phyloP scores from a whole-genome alignment of 2,113 vertebrate species.

The Esox niger region DNA sequence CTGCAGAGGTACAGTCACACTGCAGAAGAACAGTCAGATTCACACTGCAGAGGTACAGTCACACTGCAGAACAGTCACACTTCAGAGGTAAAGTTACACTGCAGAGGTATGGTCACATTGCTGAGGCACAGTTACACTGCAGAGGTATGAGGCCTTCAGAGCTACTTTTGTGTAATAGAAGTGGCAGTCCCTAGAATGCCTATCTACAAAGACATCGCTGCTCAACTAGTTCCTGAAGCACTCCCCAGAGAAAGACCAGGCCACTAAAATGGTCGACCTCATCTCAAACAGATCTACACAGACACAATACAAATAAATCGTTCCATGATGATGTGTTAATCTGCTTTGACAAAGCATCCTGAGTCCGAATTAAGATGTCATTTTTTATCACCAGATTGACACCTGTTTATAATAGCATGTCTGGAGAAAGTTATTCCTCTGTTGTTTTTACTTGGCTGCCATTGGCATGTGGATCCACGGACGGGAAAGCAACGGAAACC shows the following conservation, averaged over 20 bases:
- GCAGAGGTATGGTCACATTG: too few relatives aligned
- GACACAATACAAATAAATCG: constrained; percentile 69
- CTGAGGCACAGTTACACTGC: too few relatives aligned
- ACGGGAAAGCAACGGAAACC: neutral
- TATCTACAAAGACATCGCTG: constrained; percentile 36
- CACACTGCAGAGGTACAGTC: too few relatives aligned
- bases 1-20: too few relatives aligned
- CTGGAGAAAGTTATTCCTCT: constrained; percentile 66
- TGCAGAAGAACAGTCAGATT: too few relatives aligned
- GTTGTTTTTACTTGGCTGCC: constrained; percentile 58
- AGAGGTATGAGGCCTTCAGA: neutral
- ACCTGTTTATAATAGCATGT: constrained; percentile 75
- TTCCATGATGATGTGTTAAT: constrained; percentile 72
- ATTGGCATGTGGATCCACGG: neutral
- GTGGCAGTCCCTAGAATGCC: constrained; percentile 19
- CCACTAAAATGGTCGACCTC: constrained; percentile 50
- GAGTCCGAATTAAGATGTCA: constrained; percentile 72
- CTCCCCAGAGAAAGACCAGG: constrained; percentile 31
- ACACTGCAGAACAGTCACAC: too few relatives aligned
- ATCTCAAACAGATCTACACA: constrained; percentile 51
- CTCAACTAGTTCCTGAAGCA: constrained; percentile 34
- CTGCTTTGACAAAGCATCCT: constrained; percentile 65
- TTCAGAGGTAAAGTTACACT: too few relatives aligned
- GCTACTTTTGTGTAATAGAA: neutral
- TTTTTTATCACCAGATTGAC: constrained; percentile 75